Evolutionary conservation across 1,140 invertebrate species (phyloP).

Genomic region (Apis florea): DNA sequence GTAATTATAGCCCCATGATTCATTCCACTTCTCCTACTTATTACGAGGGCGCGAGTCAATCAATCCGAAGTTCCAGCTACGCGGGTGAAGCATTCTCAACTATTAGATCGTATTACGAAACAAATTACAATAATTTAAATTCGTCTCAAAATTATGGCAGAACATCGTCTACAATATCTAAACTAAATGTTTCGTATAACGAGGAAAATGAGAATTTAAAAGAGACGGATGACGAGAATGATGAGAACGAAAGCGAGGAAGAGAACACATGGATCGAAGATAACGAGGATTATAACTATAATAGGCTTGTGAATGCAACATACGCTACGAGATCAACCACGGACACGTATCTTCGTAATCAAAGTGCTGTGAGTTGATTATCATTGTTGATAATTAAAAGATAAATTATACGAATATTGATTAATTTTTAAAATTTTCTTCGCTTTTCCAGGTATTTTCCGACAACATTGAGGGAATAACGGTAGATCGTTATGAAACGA

Average conservation of each 20-base stretch:
- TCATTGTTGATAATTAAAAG: too few species aligned
- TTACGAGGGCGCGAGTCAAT: background rate
- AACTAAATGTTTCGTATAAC: background rate
- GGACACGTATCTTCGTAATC: background rate
- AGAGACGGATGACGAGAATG: conserved; percentile 17
- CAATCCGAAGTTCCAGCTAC: background rate
- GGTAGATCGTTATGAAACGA: background rate
- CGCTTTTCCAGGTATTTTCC: background rate
- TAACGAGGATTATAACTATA: background rate
- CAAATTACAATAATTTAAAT: background rate
- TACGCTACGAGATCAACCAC: conserved; percentile 2
- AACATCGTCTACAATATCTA: background rate
- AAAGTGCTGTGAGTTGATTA: conserved; percentile 19
- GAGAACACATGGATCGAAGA: background rate
- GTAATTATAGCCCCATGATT: background rate
- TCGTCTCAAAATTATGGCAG: conserved; percentile 3
- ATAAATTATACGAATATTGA: too few species aligned
- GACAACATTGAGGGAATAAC: background rate
- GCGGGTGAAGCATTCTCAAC: background rate
- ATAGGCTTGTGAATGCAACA: background rate
- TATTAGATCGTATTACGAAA: conserved; percentile 3
- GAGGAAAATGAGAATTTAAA: background rate
- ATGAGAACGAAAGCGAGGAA: background rate
- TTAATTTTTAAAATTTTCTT: too few species aligned
- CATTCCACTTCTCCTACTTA: conserved; percentile 24